These are phyloP conservation scores for Staurois parvus DNA, from an alignment of 2,797 vertebrate genomes.

Conservation along the genomic window DNA sequence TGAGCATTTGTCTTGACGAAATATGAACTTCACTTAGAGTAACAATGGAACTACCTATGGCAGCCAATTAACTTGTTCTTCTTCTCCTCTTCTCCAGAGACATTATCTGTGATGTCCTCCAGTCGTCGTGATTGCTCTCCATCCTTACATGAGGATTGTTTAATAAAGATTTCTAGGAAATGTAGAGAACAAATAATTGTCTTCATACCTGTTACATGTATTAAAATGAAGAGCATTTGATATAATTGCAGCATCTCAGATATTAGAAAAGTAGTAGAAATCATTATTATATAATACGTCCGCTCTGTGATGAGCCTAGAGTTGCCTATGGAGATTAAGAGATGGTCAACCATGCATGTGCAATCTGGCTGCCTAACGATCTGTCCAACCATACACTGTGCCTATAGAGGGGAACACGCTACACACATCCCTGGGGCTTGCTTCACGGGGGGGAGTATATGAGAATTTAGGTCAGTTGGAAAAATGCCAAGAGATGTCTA, in stretches of 20 bases:
- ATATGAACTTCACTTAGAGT: background rate
- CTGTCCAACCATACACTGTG: background rate
- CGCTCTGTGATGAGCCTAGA: background rate
- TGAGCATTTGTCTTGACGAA: constrained; percentile 19
- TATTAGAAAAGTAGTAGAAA: background rate
- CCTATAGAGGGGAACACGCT: background rate
- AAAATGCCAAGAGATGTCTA: too few relatives aligned
- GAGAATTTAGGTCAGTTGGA: too few relatives aligned
- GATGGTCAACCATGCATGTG: background rate
- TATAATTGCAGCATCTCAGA: background rate
- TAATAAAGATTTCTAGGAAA: background rate
- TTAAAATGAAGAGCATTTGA: background rate
- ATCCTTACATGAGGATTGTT: background rate
- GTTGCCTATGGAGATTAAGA: background rate
- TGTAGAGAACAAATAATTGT: background rate
- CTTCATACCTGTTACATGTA: too few relatives aligned
- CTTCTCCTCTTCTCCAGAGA: background rate
- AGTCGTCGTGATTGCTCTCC: background rate
- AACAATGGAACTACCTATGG: background rate
- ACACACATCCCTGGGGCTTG: background rate
- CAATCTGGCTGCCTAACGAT: background rate
- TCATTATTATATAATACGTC: background rate
- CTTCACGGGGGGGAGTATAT: too few relatives aligned
- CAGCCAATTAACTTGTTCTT: constrained; percentile 7
- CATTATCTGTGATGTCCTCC: background rate